Evolutionary conservation across 2,888 invertebrate genomes (phyloP).

Genomic region (Seira ritae): DNA sequence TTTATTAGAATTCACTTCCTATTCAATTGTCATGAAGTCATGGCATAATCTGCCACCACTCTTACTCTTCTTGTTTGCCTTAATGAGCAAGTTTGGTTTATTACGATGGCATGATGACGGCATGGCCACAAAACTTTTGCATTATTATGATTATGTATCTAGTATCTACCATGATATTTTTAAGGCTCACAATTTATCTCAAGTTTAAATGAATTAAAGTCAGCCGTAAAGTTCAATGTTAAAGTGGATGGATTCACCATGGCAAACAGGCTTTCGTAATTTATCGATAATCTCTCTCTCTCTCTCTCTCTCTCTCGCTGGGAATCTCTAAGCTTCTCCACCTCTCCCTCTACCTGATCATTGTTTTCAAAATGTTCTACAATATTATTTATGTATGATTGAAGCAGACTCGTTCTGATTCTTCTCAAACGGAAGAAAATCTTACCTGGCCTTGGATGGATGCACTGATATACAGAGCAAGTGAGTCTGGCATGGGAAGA

Average conservation of each 20-base stretch:
- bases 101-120: neutral
- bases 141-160: neutral
- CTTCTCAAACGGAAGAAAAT: slow-evolving; percentile 73
- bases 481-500: slow-evolving; percentile 95
- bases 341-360: too few relatives aligned
- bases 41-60: too few relatives aligned
- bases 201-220: slow-evolving; percentile 26
- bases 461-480: slow-evolving; percentile 93
- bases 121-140: neutral
- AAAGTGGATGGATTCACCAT: neutral
- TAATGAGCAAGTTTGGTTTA: neutral
- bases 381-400: neutral
- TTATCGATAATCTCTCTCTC: too few relatives aligned
- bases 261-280: neutral
- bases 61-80: neutral
- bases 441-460: slow-evolving; percentile 93
- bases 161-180: neutral
- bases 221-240: slow-evolving; percentile 43
- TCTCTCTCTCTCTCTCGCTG: too few relatives aligned
- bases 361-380: too few relatives aligned
- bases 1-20: slow-evolving; percentile 7
- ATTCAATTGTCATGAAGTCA: slow-evolving; percentile 3
- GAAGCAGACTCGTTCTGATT: too few relatives aligned
- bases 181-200: slow-evolving; percentile 5
- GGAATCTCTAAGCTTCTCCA: too few relatives aligned